Evolutionary conservation across 2,113 vertebrate species (phyloP).

Genomic region (Cyanoderma ruficeps): DNA sequence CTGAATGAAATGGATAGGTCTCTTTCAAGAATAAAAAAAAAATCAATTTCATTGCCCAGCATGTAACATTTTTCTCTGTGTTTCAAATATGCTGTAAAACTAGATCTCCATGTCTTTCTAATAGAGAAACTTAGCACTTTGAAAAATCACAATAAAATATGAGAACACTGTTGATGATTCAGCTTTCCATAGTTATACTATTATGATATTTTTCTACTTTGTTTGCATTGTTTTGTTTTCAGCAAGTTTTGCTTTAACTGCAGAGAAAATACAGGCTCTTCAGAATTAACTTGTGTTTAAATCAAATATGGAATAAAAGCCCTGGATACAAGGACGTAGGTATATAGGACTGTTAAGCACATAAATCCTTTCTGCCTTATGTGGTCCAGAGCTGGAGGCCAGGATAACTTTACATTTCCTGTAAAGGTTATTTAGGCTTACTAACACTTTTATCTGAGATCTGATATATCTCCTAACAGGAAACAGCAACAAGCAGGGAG

Average conservation of each 20-base stretch:
- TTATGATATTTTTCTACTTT: conserved; percentile 33
- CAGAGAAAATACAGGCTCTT: background rate
- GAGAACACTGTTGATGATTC: conserved; percentile 53
- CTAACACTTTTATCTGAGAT: conserved; percentile 26
- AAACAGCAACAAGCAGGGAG: conserved; percentile 8
- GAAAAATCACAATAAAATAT: conserved; percentile 63
- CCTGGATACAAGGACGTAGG: background rate
- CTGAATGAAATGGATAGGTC: conserved; percentile 72
- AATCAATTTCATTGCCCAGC: conserved; percentile 79
- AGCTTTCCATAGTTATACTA: conserved; percentile 51
- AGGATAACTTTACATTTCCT: conserved; percentile 37
- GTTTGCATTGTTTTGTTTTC: conserved; percentile 42
- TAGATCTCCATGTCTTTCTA: conserved; percentile 74
- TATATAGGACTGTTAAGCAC: background rate
- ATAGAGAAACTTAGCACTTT: conserved; percentile 68
- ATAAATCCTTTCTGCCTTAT: background rate
- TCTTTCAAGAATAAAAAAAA: conserved; percentile 74
- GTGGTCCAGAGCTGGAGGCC: background rate
- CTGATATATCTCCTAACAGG: background rate
- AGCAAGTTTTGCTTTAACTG: conserved; percentile 36
- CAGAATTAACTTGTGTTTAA: conserved; percentile 5
- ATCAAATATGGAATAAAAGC: background rate
- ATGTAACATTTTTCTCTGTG: conserved; percentile 73
- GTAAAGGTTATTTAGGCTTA: conserved; percentile 28
- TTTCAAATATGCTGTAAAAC: conserved; percentile 77